Evolutionary conservation across 92 coral and sea anemone genomes (phyloP), one percentile per base, ranked within the genome.

Genomic region (Zoanthus gigantus): DNA sequence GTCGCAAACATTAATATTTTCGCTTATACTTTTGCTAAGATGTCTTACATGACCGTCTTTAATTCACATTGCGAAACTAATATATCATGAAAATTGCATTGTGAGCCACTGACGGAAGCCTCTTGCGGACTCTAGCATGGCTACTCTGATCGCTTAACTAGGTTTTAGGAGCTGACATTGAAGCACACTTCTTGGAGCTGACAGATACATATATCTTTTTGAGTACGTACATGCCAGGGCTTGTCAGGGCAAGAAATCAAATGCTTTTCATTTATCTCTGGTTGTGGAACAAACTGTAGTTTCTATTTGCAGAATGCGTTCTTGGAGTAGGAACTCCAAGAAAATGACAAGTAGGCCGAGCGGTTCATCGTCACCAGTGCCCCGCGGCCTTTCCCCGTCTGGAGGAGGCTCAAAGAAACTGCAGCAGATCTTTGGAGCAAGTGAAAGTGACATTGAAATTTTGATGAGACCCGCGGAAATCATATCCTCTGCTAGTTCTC

Each of bases 401-500:
- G 99, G 99, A 63, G 99, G 99, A 77, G 99, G 99, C 23, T 95
- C 98, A 7, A 96, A 95, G 91, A 96, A 96, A 81, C 90, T 96
- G 14, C 99, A 96, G 84, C 95, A 93, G 86, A 91, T 97, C 86
- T 91, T 97, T 81, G 99, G 99, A 31, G 99, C 99, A 47, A 97
- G 99, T 83, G 99, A 97, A 88, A 97, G 98, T 83, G 99, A 97
- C 54, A 97, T 97, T 58, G 99, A 97, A 78, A 93, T 95, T 87
- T 76, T 95, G 76, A 69, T 93, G 76, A 78, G 98, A 89, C 98
- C 98, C 11, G 98, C 96, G 3, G 98, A 95, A 65, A 95, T 95
- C n/a, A 73, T 93, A 16, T 92, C 96, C 6, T 81, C 85, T 29
- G 89, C 98, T 13, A 86, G 92, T 16, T 87, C 96, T 11, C 96